phyloP scores from a whole-genome alignment of 2,888 invertebrate genomes.

The Drosophila melanosoma region DNA sequence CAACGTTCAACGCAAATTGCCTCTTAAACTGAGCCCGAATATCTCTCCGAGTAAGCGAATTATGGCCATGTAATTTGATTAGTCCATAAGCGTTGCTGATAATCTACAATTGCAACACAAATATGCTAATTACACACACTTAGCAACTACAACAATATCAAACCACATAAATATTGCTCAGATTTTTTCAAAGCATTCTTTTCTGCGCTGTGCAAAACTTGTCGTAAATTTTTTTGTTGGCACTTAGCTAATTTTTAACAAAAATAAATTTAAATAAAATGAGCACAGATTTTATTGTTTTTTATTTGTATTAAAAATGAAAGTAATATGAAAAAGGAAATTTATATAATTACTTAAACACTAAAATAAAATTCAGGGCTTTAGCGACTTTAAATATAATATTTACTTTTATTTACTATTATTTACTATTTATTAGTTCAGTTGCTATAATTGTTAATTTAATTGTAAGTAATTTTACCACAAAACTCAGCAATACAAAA shows the following conservation, averaged over 20 bases:
- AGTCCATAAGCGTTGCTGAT: conserved; percentile 22
- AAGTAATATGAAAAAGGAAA: background rate
- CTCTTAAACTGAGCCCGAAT: conserved; percentile 55
- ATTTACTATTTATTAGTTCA: background rate
- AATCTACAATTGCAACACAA: conserved; percentile 9
- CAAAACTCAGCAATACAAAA: background rate
- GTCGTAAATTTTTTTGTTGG: background rate
- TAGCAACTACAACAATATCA: background rate
- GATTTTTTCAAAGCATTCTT: conserved; percentile 31
- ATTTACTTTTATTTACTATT: background rate
- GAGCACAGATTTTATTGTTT: background rate
- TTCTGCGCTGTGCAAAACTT: conserved; percentile 17
- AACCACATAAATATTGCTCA: background rate
- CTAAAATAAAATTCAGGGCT: background rate
- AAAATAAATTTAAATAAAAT: too few relatives aligned
- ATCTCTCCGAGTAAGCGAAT: conserved; percentile 34
- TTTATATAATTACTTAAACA: background rate
- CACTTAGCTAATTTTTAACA: background rate
- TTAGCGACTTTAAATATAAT: background rate
- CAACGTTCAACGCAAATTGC: conserved; percentile 66
- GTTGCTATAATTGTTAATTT: background rate
- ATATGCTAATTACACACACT: conserved; percentile 27
- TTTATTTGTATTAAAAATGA: background rate
- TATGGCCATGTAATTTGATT: conserved; percentile 63
- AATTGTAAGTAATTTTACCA: background rate